Evolutionary conservation across 2,113 vertebrate genomes (phyloP), one percentile per base, ranked within the genome.

Genomic region (Dasyprocta punctata): DNA sequence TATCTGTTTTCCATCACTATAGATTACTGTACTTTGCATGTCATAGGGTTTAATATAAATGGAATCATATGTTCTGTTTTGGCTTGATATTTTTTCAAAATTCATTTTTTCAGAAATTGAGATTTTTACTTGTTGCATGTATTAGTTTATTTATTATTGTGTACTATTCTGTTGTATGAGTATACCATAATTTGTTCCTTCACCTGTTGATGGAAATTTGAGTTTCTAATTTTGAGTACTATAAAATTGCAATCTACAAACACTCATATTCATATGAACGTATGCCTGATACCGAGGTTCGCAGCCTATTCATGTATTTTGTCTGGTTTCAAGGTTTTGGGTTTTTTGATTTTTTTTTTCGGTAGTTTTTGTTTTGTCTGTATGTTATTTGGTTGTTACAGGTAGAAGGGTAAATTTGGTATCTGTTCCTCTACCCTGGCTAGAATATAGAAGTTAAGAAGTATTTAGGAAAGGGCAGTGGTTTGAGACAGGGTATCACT

Each of bases 121-220:
- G 54, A 58, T 52, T 80, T 54, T 80, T 78, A 33, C 13, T 13
- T 28, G 33, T 80, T 83, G 8, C 30, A 52, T 67, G 33, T 84
- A 56, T 89, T 85, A 80, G 77, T 93, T 92, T 13, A 58, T 90
- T 92, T 82, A 52, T 91, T 78, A 84, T 82, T 84, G 11, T 88
- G 13, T 89, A 41, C 20, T 92, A 49, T 36, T 92, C 14, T 61
- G 38, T 77, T 90, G 33, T 85, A 28, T 58, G 7, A 44, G 10
- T 75, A 77, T 75, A 86, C 36, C 33, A 33, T 80, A 80, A 78
- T 30, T 77, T 73, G 38, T 44, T 13, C 60, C n/a, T 91, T 95
- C 17, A 73, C 41, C 47, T 91, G 30, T n/a, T 90, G 60, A 60
- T 95, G 82, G 41, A 92, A 63, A 36, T 95, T 73, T 89, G 80